Conservation (phyloP, 1,140 invertebrate species). For the Streblospio benedicti region DNA sequence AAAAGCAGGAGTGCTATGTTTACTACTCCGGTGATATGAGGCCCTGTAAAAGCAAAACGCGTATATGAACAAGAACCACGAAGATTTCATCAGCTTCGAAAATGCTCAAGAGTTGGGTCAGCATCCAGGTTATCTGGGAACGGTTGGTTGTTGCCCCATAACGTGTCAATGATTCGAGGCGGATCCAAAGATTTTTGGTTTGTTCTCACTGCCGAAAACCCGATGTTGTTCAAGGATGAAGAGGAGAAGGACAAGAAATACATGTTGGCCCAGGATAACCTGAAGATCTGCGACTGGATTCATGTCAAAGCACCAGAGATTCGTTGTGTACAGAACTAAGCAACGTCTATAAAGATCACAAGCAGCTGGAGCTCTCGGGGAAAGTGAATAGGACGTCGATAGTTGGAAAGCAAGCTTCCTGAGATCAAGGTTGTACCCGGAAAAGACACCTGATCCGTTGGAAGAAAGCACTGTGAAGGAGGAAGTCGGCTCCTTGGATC, state of each 20-base stretch:
- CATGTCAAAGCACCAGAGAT: slow-evolving; percentile 93
- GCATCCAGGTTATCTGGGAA: slow-evolving; percentile 8
- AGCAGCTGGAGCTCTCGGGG: slow-evolving; percentile 76
- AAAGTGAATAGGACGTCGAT: slow-evolving; percentile 96
- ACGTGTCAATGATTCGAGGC: slow-evolving; percentile 7
- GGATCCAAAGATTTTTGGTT: slow-evolving; percentile 91
- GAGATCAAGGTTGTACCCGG: slow-evolving; percentile 96
- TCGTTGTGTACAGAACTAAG: slow-evolving; percentile 96
- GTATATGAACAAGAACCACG: slow-evolving; percentile 99
- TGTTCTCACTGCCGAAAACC: slow-evolving; percentile 92
- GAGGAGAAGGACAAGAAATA: slow-evolving; percentile 95
- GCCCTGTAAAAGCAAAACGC: no score
- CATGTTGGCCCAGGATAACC: slow-evolving; percentile 92
- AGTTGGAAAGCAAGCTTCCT: slow-evolving; percentile 99
- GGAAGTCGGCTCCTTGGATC: slow-evolving; percentile 53
- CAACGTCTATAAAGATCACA: slow-evolving; percentile 48
- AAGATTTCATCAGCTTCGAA: slow-evolving; percentile 51
- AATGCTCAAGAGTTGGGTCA: neutral
- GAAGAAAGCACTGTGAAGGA: no score
- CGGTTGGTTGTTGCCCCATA: slow-evolving; percentile 9
- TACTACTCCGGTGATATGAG: neutral
- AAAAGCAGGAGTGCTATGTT: neutral
- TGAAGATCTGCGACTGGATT: slow-evolving; percentile 94
- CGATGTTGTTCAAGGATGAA: slow-evolving; percentile 99
- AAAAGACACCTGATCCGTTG: no score